These are phyloP conservation scores for Mesocentrotus franciscanus DNA, from an alignment of 53 echinoderm and acorn worm species.

Conservation along the genomic window DNA sequence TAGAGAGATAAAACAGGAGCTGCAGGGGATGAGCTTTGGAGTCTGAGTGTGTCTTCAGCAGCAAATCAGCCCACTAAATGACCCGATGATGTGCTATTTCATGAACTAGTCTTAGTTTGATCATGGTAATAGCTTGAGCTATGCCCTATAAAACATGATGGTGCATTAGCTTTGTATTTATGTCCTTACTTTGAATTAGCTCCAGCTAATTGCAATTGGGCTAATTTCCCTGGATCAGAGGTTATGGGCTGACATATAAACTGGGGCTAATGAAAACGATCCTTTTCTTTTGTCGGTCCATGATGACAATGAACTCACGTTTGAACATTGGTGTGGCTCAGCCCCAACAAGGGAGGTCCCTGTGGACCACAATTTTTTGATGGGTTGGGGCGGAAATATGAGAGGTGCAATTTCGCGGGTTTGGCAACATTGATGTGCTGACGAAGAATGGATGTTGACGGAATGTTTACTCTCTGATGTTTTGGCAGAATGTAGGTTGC, in stretches of 20 bases:
- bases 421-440: slow-evolving; percentile 29
- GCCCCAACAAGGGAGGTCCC: slow-evolving; percentile 30
- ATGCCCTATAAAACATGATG: background rate
- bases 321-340: slow-evolving; percentile 1
- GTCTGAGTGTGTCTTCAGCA: too few species aligned
- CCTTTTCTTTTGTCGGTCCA: background rate
- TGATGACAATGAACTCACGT: slow-evolving; percentile 18
- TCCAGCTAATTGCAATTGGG: background rate
- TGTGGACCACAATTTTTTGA: background rate
- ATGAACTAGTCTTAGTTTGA: background rate
- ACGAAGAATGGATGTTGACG: slow-evolving; percentile 16
- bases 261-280: background rate
- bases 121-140: background rate
- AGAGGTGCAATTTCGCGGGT: slow-evolving; percentile 20
- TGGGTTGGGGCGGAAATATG: slow-evolving; percentile 9
- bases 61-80: too few species aligned
- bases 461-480: slow-evolving; percentile 12
- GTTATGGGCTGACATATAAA: background rate
- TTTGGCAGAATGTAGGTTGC: background rate
- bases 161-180: background rate
- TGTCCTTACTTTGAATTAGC: background rate
- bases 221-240: background rate
- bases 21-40: too few species aligned
- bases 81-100: too few species aligned
- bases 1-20: too few species aligned